These are phyloP conservation scores for Onychostoma macrolepis DNA, from an alignment of 2,113 vertebrate species.

Conservation along the genomic window DNA sequence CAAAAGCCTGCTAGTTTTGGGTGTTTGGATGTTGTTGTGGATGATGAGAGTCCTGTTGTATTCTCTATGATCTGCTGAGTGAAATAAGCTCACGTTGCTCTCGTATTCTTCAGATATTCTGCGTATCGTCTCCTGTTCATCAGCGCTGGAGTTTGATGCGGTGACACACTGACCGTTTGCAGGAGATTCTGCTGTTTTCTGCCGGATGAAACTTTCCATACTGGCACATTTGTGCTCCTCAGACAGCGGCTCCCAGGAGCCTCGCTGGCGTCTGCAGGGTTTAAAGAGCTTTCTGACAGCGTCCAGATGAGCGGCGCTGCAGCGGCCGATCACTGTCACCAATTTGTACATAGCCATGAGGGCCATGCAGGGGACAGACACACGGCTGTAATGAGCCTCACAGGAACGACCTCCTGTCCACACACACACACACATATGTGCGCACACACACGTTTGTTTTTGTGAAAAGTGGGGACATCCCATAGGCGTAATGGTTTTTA, in stretches of 20 bases:
- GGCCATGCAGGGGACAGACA: slow-evolving; percentile 80
- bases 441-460: neutral
- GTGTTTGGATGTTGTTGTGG: no score
- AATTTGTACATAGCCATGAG: slow-evolving; percentile 84
- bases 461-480: no score
- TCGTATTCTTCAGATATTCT: no score
- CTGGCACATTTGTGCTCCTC: slow-evolving; percentile 37
- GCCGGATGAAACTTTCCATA: neutral
- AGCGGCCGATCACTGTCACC: slow-evolving; percentile 74
- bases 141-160: no score
- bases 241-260: slow-evolving; percentile 46
- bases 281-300: slow-evolving; percentile 51
- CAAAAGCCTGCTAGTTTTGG: no score
- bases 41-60: no score
- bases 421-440: neutral
- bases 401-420: slow-evolving; percentile 25
- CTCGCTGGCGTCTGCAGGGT: slow-evolving; percentile 28
- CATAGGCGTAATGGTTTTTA: no score
- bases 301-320: slow-evolving; percentile 29
- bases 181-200: neutral
- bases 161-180: neutral
- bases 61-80: no score
- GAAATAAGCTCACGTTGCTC: no score
- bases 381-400: slow-evolving; percentile 77
- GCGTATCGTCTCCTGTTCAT: no score